phyloP scores from a whole-genome alignment of 2,113 vertebrate genomes.

The Tautogolabrus adspersus region DNA sequence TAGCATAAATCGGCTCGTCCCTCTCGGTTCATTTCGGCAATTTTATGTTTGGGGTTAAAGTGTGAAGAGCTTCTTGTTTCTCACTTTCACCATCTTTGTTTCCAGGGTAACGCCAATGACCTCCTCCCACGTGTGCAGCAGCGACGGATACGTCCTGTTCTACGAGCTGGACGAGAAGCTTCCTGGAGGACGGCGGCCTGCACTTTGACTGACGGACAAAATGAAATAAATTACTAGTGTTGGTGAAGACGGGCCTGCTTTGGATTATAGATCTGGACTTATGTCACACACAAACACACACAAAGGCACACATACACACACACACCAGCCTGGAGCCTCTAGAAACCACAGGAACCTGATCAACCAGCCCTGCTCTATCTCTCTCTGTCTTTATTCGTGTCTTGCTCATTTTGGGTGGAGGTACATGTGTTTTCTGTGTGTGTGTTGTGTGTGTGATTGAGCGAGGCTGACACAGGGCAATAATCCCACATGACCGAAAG shows the following conservation, averaged over 20 bases:
- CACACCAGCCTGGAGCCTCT: constrained; percentile 37
- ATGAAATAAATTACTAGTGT: constrained; percentile 11
- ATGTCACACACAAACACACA: constrained; percentile 19
- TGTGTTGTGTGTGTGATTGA: constrained; percentile 39
- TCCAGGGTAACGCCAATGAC: constrained; percentile 95
- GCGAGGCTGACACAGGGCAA: constrained; percentile 74
- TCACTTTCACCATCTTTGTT: constrained; percentile 5
- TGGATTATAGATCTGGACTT: constrained; percentile 52
- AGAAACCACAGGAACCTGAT: constrained; percentile 54
- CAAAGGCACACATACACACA: constrained; percentile 23
- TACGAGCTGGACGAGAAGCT: constrained; percentile 93
- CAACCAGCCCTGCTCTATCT: constrained; percentile 48
- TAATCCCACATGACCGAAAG: constrained; percentile 63
- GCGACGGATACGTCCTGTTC: constrained; percentile 96
- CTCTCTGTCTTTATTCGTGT: constrained; percentile 43
- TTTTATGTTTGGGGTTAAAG: too few relatives aligned
- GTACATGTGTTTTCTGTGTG: constrained; percentile 27
- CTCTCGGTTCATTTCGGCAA: too few relatives aligned
- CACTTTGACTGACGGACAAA: constrained; percentile 27
- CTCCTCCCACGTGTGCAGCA: constrained; percentile 95
- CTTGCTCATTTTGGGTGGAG: constrained; percentile 21
- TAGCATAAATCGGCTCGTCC: too few relatives aligned
- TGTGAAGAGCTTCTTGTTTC: neutral
- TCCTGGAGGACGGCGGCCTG: constrained; percentile 26
- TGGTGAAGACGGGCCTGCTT: constrained; percentile 38